Percentiles rank a stretch among this genome's conserved stretches.
These are phyloP conservation scores for Drymonia ruficornis DNA, from an alignment of 2,888 invertebrate species.

Conservation along the genomic window DNA sequence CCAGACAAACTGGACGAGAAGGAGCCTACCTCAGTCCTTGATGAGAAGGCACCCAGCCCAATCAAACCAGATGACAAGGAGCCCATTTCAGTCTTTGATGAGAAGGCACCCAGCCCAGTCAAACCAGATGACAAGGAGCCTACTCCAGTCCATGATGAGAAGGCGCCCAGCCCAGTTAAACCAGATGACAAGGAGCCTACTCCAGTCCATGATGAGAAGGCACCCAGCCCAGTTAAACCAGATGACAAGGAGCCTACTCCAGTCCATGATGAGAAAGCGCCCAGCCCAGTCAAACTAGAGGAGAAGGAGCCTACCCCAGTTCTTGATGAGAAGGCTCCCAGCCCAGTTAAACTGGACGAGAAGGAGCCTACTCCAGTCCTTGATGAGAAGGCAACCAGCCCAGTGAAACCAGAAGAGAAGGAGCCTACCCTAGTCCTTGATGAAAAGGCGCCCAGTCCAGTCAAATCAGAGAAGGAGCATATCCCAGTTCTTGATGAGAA, in stretches of 20 bases:
- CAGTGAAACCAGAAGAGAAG: slow-evolving; percentile 8
- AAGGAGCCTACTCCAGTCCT: slow-evolving; percentile 11
- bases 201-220: slow-evolving; percentile 15
- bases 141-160: slow-evolving; percentile 12
- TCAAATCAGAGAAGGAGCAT: slow-evolving; percentile 9
- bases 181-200: slow-evolving; percentile 20
- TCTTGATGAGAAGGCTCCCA: slow-evolving; percentile 10
- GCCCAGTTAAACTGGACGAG: slow-evolving; percentile 15
- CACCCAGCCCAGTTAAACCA: slow-evolving; percentile 9
- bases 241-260: slow-evolving; percentile 13
- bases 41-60: slow-evolving; percentile 10
- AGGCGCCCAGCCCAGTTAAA: slow-evolving; percentile 7
- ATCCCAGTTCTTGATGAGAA: slow-evolving; percentile 10
- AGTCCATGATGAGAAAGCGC: slow-evolving; percentile 4
- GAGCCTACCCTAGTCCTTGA: slow-evolving; percentile 9
- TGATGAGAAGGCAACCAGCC: slow-evolving; percentile 10
- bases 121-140: slow-evolving; percentile 12
- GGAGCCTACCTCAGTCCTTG: slow-evolving; percentile 12
- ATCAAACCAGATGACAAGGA: slow-evolving; percentile 16
- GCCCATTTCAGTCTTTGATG: slow-evolving; percentile 16
- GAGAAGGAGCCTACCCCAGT: slow-evolving; percentile 12
- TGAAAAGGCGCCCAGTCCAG: slow-evolving; percentile 9
- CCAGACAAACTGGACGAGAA: slow-evolving; percentile 15
- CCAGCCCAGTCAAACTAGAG: slow-evolving; percentile 16
- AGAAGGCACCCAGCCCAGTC: slow-evolving; percentile 14